These are phyloP conservation scores for Drosophila sechellia DNA, from an alignment of 1,140 invertebrate genomes.

Conservation along the genomic window DNA sequence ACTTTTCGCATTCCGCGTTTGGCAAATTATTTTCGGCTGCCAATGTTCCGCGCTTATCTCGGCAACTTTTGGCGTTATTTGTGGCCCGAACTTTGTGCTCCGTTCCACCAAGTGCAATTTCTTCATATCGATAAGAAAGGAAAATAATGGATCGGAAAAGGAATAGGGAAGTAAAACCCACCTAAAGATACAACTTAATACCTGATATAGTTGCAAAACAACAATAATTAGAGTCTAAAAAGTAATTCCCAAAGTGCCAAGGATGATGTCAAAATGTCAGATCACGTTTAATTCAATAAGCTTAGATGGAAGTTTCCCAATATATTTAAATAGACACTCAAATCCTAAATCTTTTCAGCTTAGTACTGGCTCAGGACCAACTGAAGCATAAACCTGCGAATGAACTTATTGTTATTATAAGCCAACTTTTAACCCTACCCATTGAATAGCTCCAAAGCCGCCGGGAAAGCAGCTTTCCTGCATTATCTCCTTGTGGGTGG, in stretches of 20 bases:
- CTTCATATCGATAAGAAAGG: constrained; percentile 39
- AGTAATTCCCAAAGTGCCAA: no score
- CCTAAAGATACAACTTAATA: no score
- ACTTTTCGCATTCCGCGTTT: constrained; percentile 64
- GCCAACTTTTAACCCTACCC: constrained; percentile 24
- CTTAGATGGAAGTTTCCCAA: neutral
- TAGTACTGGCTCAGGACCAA: neutral
- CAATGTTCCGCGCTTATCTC: constrained; percentile 52
- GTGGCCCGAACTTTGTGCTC: constrained; percentile 40
- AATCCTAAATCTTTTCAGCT: constrained; percentile 9
- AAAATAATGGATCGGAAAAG: constrained; percentile 23
- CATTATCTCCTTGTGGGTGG: constrained; percentile 47
- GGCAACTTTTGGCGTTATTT: constrained; percentile 64
- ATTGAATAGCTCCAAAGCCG: neutral
- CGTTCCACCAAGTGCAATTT: constrained; percentile 25
- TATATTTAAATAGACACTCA: neutral
- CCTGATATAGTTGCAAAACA: no score
- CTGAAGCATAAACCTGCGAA: neutral
- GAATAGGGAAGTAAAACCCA: neutral
- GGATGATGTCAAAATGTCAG: neutral
- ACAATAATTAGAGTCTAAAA: no score
- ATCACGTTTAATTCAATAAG: neutral
- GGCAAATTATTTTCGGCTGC: constrained; percentile 70
- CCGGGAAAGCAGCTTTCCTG: constrained; percentile 47
- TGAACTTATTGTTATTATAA: constrained; percentile 18